A percentile compares a stretch with the other conserved stretches of the same genome.
phyloP scores from a whole-genome alignment of 2,113 vertebrate species.

The Mystacornis crossleyi region DNA sequence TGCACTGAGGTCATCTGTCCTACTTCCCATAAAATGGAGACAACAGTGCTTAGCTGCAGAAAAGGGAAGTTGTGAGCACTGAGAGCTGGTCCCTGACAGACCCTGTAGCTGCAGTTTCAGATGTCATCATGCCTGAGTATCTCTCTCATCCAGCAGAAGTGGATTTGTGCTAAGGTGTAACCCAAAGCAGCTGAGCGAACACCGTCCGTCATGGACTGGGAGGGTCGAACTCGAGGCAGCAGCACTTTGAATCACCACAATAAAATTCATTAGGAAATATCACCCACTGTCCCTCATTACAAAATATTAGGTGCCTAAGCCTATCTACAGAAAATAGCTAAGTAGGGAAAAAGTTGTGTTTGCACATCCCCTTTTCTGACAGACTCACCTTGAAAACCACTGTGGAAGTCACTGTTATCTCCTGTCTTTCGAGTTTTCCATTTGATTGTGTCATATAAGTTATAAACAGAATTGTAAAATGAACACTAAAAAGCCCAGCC shows the following conservation, averaged over 20 bases:
- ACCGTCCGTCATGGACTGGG: background rate
- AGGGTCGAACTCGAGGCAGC: background rate
- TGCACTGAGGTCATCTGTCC: background rate
- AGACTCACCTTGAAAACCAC: background rate
- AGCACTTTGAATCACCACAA: background rate
- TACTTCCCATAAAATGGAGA: background rate
- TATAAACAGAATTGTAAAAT: slow-evolving; percentile 20
- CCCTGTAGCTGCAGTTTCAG: background rate
- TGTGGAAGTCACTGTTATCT: accelerated
- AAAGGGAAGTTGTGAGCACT: background rate
- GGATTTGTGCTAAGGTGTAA: background rate
- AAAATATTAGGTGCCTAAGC: background rate
- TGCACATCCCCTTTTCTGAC: background rate
- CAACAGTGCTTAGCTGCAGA: background rate
- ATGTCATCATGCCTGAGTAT: background rate
- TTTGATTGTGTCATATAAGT: background rate
- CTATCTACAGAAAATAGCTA: background rate
- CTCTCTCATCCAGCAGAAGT: background rate
- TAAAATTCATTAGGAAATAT: background rate
- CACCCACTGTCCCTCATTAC: background rate
- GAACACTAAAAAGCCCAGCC: background rate
- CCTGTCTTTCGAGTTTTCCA: background rate
- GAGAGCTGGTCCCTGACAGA: background rate
- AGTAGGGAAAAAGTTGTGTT: background rate
- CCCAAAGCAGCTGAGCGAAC: background rate